Evolutionary conservation across 2,888 invertebrate species (phyloP).

Genomic region (Tachina lurida): DNA sequence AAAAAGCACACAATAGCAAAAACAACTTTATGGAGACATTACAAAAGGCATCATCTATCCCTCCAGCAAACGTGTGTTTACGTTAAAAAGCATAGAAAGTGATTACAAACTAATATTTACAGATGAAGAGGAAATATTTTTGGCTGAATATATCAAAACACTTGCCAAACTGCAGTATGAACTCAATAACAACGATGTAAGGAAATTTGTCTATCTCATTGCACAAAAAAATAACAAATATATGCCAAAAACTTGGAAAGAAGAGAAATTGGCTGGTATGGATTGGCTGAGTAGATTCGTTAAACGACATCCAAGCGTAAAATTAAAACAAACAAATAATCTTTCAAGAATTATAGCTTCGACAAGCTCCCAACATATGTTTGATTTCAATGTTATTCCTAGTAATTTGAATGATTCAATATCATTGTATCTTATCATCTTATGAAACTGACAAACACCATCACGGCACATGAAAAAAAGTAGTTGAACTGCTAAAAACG

Average conservation of each 20-base stretch:
- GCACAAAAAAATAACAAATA: conserved; percentile 59
- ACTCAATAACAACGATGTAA: conserved; percentile 46
- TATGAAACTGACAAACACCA: conserved; percentile 40
- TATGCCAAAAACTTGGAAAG: conserved; percentile 50
- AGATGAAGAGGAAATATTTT: conserved; percentile 65
- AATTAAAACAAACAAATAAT: neutral
- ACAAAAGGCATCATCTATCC: conserved; percentile 52
- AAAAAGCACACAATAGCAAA: conserved; percentile 64
- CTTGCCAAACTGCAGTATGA: conserved; percentile 57
- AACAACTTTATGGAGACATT: conserved; percentile 66
- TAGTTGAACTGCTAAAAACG: neutral
- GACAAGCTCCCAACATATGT: conserved; percentile 11
- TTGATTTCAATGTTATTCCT: conserved; percentile 50
- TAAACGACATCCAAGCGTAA: conserved; percentile 54
- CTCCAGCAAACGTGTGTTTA: conserved; percentile 1
- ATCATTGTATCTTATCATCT: conserved; percentile 53
- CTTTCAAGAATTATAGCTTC: neutral
- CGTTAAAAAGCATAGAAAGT: neutral
- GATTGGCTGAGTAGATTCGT: conserved; percentile 53
- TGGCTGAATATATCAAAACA: conserved; percentile 64
- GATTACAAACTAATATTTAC: conserved; percentile 47
- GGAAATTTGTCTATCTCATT: conserved; percentile 62
- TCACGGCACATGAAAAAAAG: conserved; percentile 3
- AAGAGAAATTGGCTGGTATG: conserved; percentile 43
- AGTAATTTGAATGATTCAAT: conserved; percentile 57